Conservation (phyloP, 1,140 invertebrate species). For the Cherax quadricarinatus region DNA sequence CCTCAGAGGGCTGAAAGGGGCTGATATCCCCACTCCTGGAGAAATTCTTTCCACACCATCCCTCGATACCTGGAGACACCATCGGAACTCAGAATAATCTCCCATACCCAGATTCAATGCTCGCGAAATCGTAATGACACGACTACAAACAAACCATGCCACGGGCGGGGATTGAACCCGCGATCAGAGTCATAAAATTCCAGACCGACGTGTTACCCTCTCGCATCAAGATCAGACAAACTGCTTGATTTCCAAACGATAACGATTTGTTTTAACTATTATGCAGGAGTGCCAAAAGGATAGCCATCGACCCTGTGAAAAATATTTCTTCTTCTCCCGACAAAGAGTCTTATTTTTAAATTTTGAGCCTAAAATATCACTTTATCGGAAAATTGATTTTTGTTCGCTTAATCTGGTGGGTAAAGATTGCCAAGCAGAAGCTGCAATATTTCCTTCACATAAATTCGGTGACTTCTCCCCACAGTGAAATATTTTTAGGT, state of each 20-base stretch:
- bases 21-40: too few relatives aligned
- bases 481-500: neutral
- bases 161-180: too few relatives aligned
- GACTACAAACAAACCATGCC: too few relatives aligned
- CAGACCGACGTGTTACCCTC: too few relatives aligned
- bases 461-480: neutral
- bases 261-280: neutral
- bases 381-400: neutral
- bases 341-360: neutral
- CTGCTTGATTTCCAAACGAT: neutral
- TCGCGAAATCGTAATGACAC: too few relatives aligned
- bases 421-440: neutral
- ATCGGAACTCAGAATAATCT: too few relatives aligned
- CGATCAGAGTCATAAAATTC: too few relatives aligned
- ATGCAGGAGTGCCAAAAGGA: neutral
- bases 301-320: neutral
- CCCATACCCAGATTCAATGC: too few relatives aligned
- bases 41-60: too few relatives aligned
- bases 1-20: too few relatives aligned
- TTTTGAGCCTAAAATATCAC: neutral
- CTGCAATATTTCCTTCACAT: neutral
- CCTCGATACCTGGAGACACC: too few relatives aligned
- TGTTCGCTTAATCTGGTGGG: neutral
- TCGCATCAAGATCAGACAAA: neutral
- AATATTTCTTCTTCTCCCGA: neutral